phyloP scores from a whole-genome alignment of 1,140 invertebrate species.

The Trachymyrmex cornetzi region DNA sequence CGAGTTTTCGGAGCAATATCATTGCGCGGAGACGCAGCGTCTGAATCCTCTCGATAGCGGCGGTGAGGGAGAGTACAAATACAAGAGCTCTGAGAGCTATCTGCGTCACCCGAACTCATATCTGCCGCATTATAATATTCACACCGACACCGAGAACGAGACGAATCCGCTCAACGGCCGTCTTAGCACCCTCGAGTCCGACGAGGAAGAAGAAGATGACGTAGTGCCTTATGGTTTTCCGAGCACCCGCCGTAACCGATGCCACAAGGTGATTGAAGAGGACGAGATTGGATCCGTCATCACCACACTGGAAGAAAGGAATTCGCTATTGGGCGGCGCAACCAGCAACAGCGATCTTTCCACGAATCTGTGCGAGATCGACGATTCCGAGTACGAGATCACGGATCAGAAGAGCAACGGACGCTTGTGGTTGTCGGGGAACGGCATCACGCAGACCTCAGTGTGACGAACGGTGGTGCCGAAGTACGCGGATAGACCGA shows the following conservation, averaged over 20 bases:
- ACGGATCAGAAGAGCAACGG: constrained; percentile 87
- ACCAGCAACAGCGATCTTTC: constrained; percentile 95
- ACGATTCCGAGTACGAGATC: constrained; percentile 94
- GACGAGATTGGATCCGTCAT: constrained; percentile 88
- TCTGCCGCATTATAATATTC: constrained; percentile 92
- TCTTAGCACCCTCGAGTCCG: constrained; percentile 84
- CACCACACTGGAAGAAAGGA: constrained; percentile 90
- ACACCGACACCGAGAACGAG: constrained; percentile 90
- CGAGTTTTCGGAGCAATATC: constrained; percentile 88
- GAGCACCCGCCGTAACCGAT: constrained; percentile 88
- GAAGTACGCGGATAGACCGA: constrained; percentile 59
- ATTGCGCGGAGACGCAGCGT: constrained; percentile 87
- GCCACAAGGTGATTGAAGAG: constrained; percentile 84
- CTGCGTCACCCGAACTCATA: constrained; percentile 94
- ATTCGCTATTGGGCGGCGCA: constrained; percentile 91
- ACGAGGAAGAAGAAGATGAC: constrained; percentile 88
- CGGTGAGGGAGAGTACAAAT: constrained; percentile 87
- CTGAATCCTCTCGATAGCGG: constrained; percentile 90
- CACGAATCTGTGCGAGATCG: constrained; percentile 96
- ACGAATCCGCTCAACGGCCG: constrained; percentile 86
- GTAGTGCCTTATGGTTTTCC: constrained; percentile 91
- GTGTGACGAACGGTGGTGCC: constrained; percentile 86
- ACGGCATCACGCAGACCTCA: constrained; percentile 88
- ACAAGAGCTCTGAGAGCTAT: constrained; percentile 90
- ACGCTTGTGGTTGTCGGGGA: constrained; percentile 85